Conservation (phyloP, 1,140 invertebrate genomes). For the Anastrepha ludens region DNA sequence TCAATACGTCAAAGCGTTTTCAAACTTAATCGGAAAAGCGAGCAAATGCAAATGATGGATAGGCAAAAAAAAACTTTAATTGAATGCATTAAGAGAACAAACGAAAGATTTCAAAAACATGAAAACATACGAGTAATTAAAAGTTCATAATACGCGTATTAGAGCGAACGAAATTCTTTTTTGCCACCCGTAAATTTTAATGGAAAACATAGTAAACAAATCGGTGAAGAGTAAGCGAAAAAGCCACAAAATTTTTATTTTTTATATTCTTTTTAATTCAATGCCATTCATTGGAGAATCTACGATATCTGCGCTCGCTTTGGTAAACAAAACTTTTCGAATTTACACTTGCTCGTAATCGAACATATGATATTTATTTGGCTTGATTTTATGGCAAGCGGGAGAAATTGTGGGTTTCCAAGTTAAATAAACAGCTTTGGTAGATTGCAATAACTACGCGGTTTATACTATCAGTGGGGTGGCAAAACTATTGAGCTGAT, state of each 20-base stretch:
- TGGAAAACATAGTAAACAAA: not conserved
- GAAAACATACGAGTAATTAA: not conserved
- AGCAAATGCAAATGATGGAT: not conserved
- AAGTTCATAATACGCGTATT: not conserved
- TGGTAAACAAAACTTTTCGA: slow-evolving; percentile 27
- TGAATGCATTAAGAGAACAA: not conserved
- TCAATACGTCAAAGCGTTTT: not conserved
- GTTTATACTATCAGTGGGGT: not conserved
- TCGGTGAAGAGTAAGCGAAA: no score
- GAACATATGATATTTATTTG: slow-evolving; percentile 2
- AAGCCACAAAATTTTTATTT: no score
- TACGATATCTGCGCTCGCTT: not conserved
- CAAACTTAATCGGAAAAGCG: not conserved
- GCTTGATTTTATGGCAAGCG: slow-evolving; percentile 16
- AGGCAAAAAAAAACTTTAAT: slow-evolving; percentile 2
- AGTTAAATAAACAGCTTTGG: not conserved
- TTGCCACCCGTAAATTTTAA: not conserved
- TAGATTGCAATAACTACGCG: not conserved
- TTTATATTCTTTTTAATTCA: no score
- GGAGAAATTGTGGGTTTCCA: not conserved
- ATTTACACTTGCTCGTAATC: slow-evolving; percentile 6
- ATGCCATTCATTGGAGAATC: no score
- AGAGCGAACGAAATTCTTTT: not conserved
- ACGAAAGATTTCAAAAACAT: not conserved
- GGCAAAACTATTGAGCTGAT: not conserved